phyloP scores from a whole-genome alignment of 2,113 vertebrate genomes.

The Orycteropus afer region DNA sequence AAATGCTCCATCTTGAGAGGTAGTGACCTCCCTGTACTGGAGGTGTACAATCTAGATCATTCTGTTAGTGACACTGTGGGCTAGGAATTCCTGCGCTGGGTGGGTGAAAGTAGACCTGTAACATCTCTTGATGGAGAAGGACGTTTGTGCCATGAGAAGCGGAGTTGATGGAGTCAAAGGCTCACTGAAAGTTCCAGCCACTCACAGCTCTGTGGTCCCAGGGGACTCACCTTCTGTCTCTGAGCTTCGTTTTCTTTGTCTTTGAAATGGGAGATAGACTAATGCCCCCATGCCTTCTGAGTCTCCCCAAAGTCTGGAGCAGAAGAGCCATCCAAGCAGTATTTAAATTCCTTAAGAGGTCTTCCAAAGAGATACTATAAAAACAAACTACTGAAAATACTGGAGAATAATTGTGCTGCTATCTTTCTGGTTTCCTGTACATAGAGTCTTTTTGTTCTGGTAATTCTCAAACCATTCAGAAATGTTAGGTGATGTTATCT shows the following conservation, averaged over 20 bases:
- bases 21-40: background rate
- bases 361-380: background rate
- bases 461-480: background rate
- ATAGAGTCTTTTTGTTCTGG: background rate
- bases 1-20: background rate
- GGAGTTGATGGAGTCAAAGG: background rate
- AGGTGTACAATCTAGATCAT: background rate
- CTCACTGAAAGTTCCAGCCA: background rate
- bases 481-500: background rate
- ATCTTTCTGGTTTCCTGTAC: background rate
- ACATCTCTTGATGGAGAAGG: background rate
- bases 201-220: background rate
- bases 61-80: rapidly evolving
- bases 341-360: background rate
- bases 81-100: background rate
- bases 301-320: background rate
- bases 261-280: background rate
- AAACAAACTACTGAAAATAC: background rate
- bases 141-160: background rate
- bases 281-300: no score
- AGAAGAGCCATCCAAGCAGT: background rate
- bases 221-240: background rate
- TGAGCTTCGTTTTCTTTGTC: background rate
- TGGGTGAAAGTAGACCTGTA: rapidly evolving
- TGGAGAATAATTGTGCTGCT: background rate